These are phyloP conservation scores for Malachius bipustulatus DNA, from an alignment of 2,888 invertebrate species.

Conservation along the genomic window DNA sequence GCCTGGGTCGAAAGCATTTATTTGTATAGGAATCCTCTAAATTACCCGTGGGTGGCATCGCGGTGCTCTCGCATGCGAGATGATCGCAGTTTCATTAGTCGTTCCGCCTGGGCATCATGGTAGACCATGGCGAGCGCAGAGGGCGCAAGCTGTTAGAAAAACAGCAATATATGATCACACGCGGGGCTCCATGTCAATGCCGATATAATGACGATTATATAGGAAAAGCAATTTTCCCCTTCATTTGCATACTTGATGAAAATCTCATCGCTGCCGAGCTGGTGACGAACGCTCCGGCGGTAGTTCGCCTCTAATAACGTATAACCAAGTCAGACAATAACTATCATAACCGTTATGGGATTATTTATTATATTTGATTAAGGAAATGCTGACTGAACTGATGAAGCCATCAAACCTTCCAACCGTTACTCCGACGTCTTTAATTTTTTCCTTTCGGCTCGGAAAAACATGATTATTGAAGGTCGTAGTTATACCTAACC, in stretches of 20 bases:
- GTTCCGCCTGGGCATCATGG: no score
- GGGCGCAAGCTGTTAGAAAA: slow-evolving; percentile 2
- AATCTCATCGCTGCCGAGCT: slow-evolving; percentile 36
- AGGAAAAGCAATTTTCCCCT: slow-evolving; percentile 41
- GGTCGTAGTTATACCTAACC: no score
- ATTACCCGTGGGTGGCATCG: no score
- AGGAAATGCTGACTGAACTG: slow-evolving; percentile 5
- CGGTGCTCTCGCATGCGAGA: no score
- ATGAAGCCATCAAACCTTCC: slow-evolving; percentile 5
- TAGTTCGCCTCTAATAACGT: slow-evolving; percentile 20
- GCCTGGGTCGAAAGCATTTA: no score
- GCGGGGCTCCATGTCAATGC: slow-evolving; percentile 34
- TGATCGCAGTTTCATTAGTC: no score
- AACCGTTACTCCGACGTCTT: slow-evolving; percentile 2
- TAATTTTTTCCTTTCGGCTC: neutral
- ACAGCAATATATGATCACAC: slow-evolving; percentile 4
- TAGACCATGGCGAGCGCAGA: no score
- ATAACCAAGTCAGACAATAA: neutral
- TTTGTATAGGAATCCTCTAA: no score
- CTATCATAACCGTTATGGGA: slow-evolving; percentile 7
- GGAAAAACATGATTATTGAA: no score
- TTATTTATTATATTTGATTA: slow-evolving; percentile 8
- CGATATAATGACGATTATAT: slow-evolving; percentile 41
- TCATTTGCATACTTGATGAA: slow-evolving; percentile 41
- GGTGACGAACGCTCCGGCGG: slow-evolving; percentile 25